These are phyloP conservation scores for Athrips mouffetella DNA, from an alignment of 2,888 invertebrate genomes.

Conservation along the genomic window DNA sequence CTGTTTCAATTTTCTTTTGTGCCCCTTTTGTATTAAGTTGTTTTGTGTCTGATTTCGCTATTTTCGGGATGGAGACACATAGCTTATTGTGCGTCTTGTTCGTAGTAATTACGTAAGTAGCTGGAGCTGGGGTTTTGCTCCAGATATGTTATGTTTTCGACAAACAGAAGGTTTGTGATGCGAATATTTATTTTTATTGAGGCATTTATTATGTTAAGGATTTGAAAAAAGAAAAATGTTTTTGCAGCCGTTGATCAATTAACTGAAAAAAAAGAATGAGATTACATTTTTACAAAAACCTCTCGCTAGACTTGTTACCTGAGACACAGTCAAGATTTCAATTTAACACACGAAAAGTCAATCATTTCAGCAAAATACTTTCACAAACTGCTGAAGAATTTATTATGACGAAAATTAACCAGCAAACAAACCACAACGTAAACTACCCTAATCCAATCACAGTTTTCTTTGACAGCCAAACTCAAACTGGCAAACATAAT, in stretches of 20 bases:
- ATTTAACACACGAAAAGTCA: too few relatives aligned
- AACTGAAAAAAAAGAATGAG: too few relatives aligned
- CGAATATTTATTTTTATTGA: constrained; percentile 5
- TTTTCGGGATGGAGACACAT: constrained; percentile 27
- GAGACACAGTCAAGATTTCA: too few relatives aligned
- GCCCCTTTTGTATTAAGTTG: constrained; percentile 60
- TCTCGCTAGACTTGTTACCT: too few relatives aligned
- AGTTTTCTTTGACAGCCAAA: constrained; percentile 25
- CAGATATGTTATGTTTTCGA: constrained; percentile 5
- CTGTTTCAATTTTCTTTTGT: constrained; percentile 68
- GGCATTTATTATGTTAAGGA: not conserved
- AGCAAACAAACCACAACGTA: not conserved
- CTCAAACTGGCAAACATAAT: constrained; percentile 40
- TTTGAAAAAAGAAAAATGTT: too few relatives aligned
- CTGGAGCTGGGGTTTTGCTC: constrained; percentile 2
- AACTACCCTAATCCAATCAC: constrained; percentile 21
- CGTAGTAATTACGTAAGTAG: constrained; percentile 17
- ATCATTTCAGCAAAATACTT: too few relatives aligned
- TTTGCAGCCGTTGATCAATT: too few relatives aligned
- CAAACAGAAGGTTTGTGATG: constrained; percentile 6
- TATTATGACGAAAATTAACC: not conserved
- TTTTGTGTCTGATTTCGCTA: constrained; percentile 47
- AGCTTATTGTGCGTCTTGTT: constrained; percentile 34
- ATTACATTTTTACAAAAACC: too few relatives aligned
- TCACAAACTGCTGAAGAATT: too few relatives aligned